A percentile compares a stretch with the other conserved stretches of the same genome.
phyloP scores from a whole-genome alignment of 2,797 vertebrate species.

The Rhinoraja longicauda region DNA sequence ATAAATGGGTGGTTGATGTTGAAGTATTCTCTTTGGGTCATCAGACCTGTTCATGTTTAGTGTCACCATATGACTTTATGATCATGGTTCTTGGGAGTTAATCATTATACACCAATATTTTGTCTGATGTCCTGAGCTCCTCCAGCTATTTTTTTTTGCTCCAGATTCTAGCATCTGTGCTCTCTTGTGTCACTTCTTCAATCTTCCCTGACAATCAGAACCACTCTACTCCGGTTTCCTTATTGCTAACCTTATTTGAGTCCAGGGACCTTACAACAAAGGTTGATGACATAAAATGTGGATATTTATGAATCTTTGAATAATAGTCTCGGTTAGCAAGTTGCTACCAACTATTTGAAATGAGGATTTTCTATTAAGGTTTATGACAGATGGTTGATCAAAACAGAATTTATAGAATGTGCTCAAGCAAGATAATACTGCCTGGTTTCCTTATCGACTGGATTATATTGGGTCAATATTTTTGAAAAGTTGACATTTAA shows the following conservation, averaged over 20 bases:
- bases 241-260: not conserved
- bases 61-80: too few species aligned
- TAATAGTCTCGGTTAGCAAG: too few species aligned
- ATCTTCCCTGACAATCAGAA: not conserved
- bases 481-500: conserved; percentile 8
- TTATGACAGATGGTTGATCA: not conserved
- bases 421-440: not conserved
- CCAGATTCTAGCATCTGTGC: too few species aligned
- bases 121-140: too few species aligned
- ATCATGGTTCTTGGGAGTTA: too few species aligned
- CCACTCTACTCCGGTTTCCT: not conserved
- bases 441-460: conserved; percentile 5
- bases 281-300: too few species aligned
- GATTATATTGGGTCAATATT: not conserved
- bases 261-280: not conserved
- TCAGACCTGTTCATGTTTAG: too few species aligned
- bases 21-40: too few species aligned
- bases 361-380: not conserved
- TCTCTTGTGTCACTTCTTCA: not conserved
- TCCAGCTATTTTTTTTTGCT: too few species aligned
- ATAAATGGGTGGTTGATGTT: too few species aligned
- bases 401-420: not conserved
- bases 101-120: too few species aligned
- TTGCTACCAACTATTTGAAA: not conserved
- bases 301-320: too few species aligned